These are phyloP conservation scores for Popillia japonica DNA, from an alignment of 1,140 invertebrate genomes.

Conservation along the genomic window DNA sequence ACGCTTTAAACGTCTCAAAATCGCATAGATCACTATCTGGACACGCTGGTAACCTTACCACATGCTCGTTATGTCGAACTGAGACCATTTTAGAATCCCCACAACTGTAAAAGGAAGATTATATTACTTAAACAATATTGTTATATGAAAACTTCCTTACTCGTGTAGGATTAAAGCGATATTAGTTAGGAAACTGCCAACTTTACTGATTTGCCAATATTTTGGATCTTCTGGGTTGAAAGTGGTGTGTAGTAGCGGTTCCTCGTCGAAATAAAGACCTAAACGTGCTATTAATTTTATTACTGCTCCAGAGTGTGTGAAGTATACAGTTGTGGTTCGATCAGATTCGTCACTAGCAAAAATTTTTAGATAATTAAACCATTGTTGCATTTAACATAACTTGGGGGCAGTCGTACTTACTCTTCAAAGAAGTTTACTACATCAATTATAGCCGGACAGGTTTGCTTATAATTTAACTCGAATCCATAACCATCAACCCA, in stretches of 20 bases:
- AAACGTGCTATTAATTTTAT: conserved; percentile 81
- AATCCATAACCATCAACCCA: conserved; percentile 89
- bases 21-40: conserved; percentile 67
- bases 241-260: conserved; percentile 69
- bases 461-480: conserved; percentile 76
- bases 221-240: conserved; percentile 66
- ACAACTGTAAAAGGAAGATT: background rate
- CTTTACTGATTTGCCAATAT: conserved; percentile 76
- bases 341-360: conserved; percentile 45
- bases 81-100: conserved; percentile 60
- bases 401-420: conserved; percentile 42
- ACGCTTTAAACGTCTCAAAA: conserved; percentile 64
- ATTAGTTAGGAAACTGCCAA: conserved; percentile 87
- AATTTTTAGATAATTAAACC: background rate
- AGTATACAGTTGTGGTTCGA: conserved; percentile 73
- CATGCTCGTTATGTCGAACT: conserved; percentile 75
- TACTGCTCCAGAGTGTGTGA: conserved; percentile 88
- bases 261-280: conserved; percentile 76
- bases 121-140: background rate
- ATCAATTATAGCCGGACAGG: conserved; percentile 79
- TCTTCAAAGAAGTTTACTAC: conserved; percentile 78
- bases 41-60: conserved; percentile 63
- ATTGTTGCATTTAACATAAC: too few species aligned
- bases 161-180: conserved; percentile 81
- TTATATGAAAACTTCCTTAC: conserved; percentile 64